Conservation (phyloP, 2,113 vertebrate species). For the Otus sunia region DNA sequence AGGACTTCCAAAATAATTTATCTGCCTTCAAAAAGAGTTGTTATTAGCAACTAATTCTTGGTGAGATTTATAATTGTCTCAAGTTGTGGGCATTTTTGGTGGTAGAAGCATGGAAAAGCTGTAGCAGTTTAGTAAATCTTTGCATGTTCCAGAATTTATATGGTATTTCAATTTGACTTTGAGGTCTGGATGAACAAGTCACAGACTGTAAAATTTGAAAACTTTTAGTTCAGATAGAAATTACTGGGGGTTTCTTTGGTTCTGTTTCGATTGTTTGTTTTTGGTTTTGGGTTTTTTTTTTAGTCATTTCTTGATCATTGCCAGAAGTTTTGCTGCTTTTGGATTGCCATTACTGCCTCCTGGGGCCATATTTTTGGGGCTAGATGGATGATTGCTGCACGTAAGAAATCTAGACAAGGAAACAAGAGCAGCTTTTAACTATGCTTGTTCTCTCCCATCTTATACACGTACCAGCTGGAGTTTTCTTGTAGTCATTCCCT, state of each 20-base stretch:
- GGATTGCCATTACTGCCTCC: neutral
- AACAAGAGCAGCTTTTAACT: neutral
- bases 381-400: neutral
- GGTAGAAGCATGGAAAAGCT: neutral
- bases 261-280: neutral
- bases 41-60: neutral
- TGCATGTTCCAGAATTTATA: neutral
- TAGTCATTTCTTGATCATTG: neutral
- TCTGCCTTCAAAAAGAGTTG: neutral
- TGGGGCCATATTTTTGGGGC: neutral
- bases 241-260: neutral
- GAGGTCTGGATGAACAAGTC: neutral
- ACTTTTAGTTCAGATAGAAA: neutral
- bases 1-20: neutral
- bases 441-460: fast-evolving
- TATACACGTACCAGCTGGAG: neutral
- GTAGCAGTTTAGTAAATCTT: neutral
- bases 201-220: neutral
- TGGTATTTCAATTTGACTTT: neutral
- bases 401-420: neutral
- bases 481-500: neutral
- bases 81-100: neutral
- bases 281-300: neutral
- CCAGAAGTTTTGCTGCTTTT: neutral
- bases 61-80: neutral